phyloP scores from a whole-genome alignment of 1,140 invertebrate genomes.

The Drosophila ogumai region DNA sequence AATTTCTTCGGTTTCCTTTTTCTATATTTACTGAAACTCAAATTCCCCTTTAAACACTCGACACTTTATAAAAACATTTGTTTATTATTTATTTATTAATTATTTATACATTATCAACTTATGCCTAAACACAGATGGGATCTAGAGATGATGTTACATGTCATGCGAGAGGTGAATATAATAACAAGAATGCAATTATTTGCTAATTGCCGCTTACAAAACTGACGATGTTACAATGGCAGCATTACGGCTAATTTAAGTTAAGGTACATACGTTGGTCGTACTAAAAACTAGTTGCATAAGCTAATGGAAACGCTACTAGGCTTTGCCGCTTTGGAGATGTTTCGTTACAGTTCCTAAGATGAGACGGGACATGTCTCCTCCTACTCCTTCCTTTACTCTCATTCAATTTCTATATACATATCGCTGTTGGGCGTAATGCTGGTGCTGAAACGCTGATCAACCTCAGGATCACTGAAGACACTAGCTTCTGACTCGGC shows the following conservation, averaged over 20 bases:
- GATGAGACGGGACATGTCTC: neutral
- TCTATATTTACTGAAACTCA: too few species aligned
- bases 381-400: neutral
- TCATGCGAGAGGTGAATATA: conserved; percentile 31
- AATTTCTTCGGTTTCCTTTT: too few species aligned
- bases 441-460: conserved; percentile 49
- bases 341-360: conserved; percentile 43
- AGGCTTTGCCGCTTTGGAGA: conserved; percentile 69
- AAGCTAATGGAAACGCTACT: conserved; percentile 42
- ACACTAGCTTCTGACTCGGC: conserved; percentile 42
- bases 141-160: conserved; percentile 34
- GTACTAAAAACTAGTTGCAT: conserved; percentile 31
- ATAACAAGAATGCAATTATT: conserved; percentile 52
- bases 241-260: conserved; percentile 44
- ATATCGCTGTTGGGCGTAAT: conserved; percentile 41
- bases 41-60: neutral
- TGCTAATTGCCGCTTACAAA: conserved; percentile 49
- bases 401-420: conserved; percentile 59
- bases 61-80: conserved; percentile 1
- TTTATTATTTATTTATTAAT: conserved; percentile 28
- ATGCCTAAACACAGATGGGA: conserved; percentile 44
- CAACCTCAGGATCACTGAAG: conserved; percentile 69
- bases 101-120: conserved; percentile 35
- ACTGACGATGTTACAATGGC: conserved; percentile 46
- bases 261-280: conserved; percentile 67